Conservation (phyloP, 2,888 invertebrate species). For the Hydropsyche betteni region DNA sequence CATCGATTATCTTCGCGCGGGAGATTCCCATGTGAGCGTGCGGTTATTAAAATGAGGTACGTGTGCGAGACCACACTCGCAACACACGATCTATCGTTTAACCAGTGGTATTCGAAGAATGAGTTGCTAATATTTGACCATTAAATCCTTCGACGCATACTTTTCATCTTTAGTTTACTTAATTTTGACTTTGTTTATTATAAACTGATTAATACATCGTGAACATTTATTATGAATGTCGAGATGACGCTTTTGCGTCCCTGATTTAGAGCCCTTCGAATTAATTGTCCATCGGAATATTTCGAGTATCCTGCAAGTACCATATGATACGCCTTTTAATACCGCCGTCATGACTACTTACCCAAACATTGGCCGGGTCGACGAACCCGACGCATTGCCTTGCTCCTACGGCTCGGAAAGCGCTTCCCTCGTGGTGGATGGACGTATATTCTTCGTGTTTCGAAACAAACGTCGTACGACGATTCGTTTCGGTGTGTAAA, state of each 20-base stretch:
- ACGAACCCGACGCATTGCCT: slow-evolving; percentile 23
- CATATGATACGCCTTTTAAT: slow-evolving; percentile 30
- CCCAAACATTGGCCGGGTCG: slow-evolving; percentile 38
- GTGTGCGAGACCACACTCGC: slow-evolving; percentile 1
- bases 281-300: not conserved
- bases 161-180: too few species aligned
- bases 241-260: not conserved
- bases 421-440: not conserved
- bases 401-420: not conserved
- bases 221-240: not conserved
- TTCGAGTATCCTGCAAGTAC: slow-evolving; percentile 24
- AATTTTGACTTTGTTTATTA: too few species aligned
- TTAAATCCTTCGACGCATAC: too few species aligned
- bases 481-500: too few species aligned
- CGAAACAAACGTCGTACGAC: too few species aligned
- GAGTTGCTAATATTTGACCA: too few species aligned
- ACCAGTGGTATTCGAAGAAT: too few species aligned
- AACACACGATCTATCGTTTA: slow-evolving; percentile 17
- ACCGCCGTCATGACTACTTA: slow-evolving; percentile 39
- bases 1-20: slow-evolving; percentile 29
- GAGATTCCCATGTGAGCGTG: slow-evolving; percentile 28
- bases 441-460: too few species aligned
- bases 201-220: not conserved
- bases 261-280: not conserved
- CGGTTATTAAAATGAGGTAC: slow-evolving; percentile 13